Evolutionary conservation across 2,113 vertebrate genomes (phyloP).

Genomic region (Trogon surrucura): DNA sequence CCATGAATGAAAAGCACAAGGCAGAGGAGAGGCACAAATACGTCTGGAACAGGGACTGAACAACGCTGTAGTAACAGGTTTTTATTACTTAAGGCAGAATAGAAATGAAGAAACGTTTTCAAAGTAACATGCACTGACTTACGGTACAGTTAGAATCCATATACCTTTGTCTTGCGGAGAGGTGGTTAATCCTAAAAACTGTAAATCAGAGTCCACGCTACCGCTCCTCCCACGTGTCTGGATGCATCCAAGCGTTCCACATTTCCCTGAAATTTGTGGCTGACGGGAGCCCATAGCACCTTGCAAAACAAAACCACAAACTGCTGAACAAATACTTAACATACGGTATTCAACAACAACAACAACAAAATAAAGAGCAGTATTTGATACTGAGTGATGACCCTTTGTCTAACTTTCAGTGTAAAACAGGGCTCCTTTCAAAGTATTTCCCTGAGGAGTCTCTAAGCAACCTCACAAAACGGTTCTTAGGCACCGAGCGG

Average conservation of each 20-base stretch:
- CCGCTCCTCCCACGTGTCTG: constrained; percentile 75
- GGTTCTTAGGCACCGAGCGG: not conserved
- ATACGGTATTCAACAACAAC: accelerated
- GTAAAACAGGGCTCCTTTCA: not conserved
- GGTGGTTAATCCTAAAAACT: constrained; percentile 76
- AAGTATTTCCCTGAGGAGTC: not conserved
- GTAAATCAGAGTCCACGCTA: constrained; percentile 85
- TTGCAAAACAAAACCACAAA: constrained; percentile 1
- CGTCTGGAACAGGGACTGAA: accelerated
- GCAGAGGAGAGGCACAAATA: not conserved
- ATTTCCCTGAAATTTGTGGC: constrained; percentile 70
- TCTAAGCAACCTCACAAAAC: not conserved
- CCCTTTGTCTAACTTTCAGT: not conserved
- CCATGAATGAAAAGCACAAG: not conserved
- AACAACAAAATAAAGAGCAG: accelerated
- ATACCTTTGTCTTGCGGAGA: constrained; percentile 82
- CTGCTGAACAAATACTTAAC: not conserved
- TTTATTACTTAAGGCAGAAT: not conserved
- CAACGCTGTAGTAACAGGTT: accelerated
- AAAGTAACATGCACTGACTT: not conserved
- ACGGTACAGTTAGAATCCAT: not conserved
- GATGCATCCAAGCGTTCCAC: constrained; percentile 64
- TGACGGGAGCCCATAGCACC: constrained; percentile 73
- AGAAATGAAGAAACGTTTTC: not conserved
- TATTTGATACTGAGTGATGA: accelerated